Base-by-base conservation (phyloP, 2,888 invertebrate species). In the Leptogaster cylindrica region DNA sequence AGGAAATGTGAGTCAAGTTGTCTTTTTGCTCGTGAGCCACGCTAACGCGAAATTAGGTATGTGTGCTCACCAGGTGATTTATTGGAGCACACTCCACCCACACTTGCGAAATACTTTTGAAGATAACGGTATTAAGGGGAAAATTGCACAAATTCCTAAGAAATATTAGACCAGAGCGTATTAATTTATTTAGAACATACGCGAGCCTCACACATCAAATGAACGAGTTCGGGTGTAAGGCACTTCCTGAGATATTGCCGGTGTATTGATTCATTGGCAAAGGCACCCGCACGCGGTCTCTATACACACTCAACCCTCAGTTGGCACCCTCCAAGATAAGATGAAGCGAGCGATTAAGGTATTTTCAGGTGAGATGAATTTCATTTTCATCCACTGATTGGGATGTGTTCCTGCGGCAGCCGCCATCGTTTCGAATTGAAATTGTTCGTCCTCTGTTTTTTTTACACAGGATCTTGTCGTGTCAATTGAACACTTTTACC, bases 1-100 rank as follows among this genome's bases (percentile, higher is more conserved):
- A 52, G 52, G 52, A 52, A 52, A 52, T 52, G 52, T 52, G 52
- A 52, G 52, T 52, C 52, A 52, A 52, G 52, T 52, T 52, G 31
- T 52, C 52, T 52, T 52, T 52, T 52, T 28, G 18, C 28, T 23
- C 27, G 25, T 46, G 31, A 16, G 31, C 20, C 33, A 18, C 20
- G 33, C 52, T 52, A 52, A 52, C 33, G 14, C 16, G 20, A 33
- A 52, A 52, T 52, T 52, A 52, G 52, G 33, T 33, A 33, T 52
- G 33, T 52, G 31, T 52, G 52, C 33, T 52, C 33, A 33, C 18
- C n/a, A 18, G 33, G 52, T 52, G 52, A 52, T 52, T 52, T 52
- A 52, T 52, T 52, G 52, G 52, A 52, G 33, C 52, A 12, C 31
- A 20, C 16, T 31, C 12, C 33, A 14, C 46, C 28, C 8, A n/a